Conservation (phyloP, 2,888 invertebrate species). For the Notodonta dromedarius region DNA sequence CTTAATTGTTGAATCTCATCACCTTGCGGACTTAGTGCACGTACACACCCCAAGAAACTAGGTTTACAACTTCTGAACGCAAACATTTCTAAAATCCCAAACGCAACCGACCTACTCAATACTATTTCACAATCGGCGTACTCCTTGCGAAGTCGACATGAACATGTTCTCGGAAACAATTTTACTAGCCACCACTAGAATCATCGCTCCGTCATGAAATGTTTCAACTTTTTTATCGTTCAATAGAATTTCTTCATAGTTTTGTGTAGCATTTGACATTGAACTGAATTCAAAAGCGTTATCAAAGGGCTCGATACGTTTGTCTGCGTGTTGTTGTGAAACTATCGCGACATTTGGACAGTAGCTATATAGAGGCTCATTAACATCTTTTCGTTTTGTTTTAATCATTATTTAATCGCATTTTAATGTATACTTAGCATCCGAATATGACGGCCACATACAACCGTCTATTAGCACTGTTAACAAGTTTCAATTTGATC, state of each 20-base stretch:
- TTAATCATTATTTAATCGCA: constrained; percentile 69
- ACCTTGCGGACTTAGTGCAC: constrained; percentile 37
- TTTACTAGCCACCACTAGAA: constrained; percentile 51
- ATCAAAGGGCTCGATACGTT: constrained; percentile 70
- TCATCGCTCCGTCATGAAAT: constrained; percentile 42
- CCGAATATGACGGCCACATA: constrained; percentile 53
- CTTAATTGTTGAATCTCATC: constrained; percentile 33
- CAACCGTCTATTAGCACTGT: constrained; percentile 63
- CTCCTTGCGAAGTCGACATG: constrained; percentile 66
- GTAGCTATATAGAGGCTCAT: constrained; percentile 52
- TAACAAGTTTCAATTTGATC: constrained; percentile 60
- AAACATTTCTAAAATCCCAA: constrained; percentile 76
- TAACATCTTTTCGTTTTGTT: constrained; percentile 62
- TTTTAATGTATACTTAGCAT: constrained; percentile 66
- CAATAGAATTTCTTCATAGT: constrained; percentile 71
- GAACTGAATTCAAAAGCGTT: constrained; percentile 75
- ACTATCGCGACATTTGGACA: constrained; percentile 54
- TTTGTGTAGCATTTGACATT: constrained; percentile 69
- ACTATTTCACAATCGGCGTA: constrained; percentile 68
- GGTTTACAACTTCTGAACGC: constrained; percentile 76
- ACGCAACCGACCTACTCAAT: constrained; percentile 55
- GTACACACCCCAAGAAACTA: constrained; percentile 61
- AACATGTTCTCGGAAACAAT: constrained; percentile 69
- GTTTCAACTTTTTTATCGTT: constrained; percentile 54
- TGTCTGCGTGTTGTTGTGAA: constrained; percentile 69